Evolutionary conservation across 2,888 invertebrate species (phyloP).

Genomic region (Caenorhabditis zanzibari): DNA sequence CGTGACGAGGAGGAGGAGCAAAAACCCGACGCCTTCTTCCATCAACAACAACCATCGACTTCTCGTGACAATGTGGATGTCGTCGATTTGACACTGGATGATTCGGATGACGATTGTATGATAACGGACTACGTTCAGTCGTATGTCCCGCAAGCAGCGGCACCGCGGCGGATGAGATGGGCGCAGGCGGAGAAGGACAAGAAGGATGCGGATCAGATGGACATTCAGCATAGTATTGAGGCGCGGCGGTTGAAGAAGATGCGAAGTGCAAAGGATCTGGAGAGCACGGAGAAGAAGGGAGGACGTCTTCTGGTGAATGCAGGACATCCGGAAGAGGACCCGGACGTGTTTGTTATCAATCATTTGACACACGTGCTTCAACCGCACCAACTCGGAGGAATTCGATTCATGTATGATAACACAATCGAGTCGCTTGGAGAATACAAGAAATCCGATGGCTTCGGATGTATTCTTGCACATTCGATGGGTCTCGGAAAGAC

Average conservation of each 20-base stretch:
- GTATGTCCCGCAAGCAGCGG: too few relatives aligned
- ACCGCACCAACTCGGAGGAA: constrained; percentile 81
- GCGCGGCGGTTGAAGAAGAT: constrained; percentile 59
- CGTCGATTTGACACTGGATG: constrained; percentile 55
- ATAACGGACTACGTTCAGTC: constrained; percentile 27
- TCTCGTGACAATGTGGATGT: constrained; percentile 45
- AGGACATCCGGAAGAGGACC: constrained; percentile 73
- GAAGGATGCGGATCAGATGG: constrained; percentile 62
- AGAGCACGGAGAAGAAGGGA: constrained; percentile 68
- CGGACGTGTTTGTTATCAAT: constrained; percentile 75
- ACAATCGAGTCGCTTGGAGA: constrained; percentile 94
- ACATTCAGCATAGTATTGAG: constrained; percentile 62
- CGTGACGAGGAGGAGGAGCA: background rate
- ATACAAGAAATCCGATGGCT: constrained; percentile 91
- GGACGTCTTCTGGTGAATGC: constrained; percentile 77
- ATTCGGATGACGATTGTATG: constrained; percentile 60
- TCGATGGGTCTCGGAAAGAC: constrained; percentile 99
- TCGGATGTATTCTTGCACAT: constrained; percentile 95
- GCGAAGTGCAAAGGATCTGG: constrained; percentile 68
- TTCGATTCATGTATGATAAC: constrained; percentile 88
- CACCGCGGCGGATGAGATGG: constrained; percentile 43
- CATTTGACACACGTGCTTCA: constrained; percentile 78
- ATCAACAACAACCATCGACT: constrained; percentile 40
- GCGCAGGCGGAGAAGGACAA: constrained; percentile 54
- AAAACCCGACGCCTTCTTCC: constrained; percentile 18